Evolutionary conservation across 2,797 vertebrate species (phyloP).

Genomic region (Megalops cyprinoides): DNA sequence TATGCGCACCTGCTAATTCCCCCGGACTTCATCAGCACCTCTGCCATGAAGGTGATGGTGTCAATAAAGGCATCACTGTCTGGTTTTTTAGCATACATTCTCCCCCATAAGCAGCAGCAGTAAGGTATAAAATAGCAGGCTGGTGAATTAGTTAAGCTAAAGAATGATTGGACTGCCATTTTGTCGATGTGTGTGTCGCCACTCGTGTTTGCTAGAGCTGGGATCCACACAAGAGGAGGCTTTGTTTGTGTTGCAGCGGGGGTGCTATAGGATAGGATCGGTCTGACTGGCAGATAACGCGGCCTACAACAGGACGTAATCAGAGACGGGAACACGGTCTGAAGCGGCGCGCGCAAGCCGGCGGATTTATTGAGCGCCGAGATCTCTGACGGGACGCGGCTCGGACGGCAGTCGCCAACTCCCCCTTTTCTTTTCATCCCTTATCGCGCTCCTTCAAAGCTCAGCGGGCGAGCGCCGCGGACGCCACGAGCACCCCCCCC

Average conservation of each 20-base stretch:
- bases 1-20: constrained; percentile 20
- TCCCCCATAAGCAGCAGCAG: no score
- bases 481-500: background rate
- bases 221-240: no score
- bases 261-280: background rate
- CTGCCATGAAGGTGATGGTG: background rate
- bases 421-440: background rate
- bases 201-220: no score
- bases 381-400: background rate
- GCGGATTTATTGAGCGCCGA: background rate
- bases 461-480: background rate
- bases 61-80: background rate
- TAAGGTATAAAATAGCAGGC: no score
- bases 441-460: constrained; percentile 2
- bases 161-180: no score
- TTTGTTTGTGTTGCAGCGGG: no score
- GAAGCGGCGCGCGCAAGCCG: no score
- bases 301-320: background rate
- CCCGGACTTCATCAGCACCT: background rate
- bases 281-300: background rate
- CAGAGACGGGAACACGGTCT: background rate
- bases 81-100: background rate
- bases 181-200: no score
- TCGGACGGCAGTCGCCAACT: background rate
- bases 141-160: no score